Conservation (phyloP, 64 coral and sea anemone genomes). For the Dendrophyllia cribrosa region DNA sequence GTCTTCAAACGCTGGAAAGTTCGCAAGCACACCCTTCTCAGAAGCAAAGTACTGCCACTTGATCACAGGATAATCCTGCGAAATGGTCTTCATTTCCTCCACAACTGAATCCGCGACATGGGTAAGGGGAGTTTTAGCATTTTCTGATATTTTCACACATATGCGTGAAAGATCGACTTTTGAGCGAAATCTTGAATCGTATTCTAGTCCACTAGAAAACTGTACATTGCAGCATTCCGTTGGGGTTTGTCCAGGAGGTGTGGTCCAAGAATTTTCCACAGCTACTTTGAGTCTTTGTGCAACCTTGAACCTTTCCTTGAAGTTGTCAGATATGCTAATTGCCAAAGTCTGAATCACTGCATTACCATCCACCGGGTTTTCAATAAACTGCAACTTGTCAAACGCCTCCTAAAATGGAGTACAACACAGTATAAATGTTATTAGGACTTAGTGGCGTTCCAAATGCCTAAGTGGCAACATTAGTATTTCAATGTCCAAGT, state of each 20-base stretch:
- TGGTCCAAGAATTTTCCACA: constrained; percentile 29
- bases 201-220: not conserved
- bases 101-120: not conserved
- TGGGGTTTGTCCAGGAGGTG: not conserved
- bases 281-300: constrained; percentile 17
- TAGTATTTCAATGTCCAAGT: too few species aligned
- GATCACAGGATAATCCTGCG: constrained; percentile 1
- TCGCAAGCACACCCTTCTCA: constrained; percentile 18
- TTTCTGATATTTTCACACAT: constrained; percentile 5
- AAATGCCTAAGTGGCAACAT: too few species aligned
- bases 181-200: constrained; percentile 58
- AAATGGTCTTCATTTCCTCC: constrained; percentile 25
- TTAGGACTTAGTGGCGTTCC: too few species aligned
- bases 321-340: not conserved
- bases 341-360: not conserved
- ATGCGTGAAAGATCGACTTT: constrained; percentile 22
- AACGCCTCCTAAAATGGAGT: not conserved
- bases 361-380: not conserved
- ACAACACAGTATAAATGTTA: not conserved
- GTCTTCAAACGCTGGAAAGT: constrained; percentile 34
- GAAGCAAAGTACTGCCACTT: constrained; percentile 78
- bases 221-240: constrained; percentile 50
- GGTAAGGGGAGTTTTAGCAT: not conserved
- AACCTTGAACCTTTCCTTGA: not conserved
- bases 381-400: constrained; percentile 27